phyloP scores from a whole-genome alignment of 2,888 invertebrate species.

The Galerucella nymphaeae region DNA sequence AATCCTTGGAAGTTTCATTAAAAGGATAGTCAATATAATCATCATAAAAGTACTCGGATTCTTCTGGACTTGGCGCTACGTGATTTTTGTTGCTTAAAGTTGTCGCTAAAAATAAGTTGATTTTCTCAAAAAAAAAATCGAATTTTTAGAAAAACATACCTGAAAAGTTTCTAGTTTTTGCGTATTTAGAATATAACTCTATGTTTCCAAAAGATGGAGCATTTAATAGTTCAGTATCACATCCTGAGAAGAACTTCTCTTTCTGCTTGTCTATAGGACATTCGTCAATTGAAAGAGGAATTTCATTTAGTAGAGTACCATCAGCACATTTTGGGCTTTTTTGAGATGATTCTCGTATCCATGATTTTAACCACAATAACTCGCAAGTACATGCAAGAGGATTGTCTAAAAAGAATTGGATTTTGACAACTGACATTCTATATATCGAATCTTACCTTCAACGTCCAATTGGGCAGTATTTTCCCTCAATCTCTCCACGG shows the following conservation, averaged over 20 bases:
- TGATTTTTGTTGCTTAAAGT: slow-evolving; percentile 62
- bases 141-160: slow-evolving; percentile 56
- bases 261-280: slow-evolving; percentile 68
- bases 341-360: slow-evolving; percentile 80
- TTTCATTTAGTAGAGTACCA: slow-evolving; percentile 79
- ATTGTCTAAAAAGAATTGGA: slow-evolving; percentile 71
- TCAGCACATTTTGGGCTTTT: slow-evolving; percentile 84
- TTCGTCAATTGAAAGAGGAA: slow-evolving; percentile 76
- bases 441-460: slow-evolving; percentile 72
- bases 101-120: neutral
- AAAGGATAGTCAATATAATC: slow-evolving; percentile 84
- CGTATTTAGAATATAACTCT: slow-evolving; percentile 21
- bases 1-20: slow-evolving; percentile 66
- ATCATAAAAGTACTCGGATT: slow-evolving; percentile 85
- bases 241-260: slow-evolving; percentile 73
- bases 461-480: slow-evolving; percentile 87
- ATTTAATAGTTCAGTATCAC: slow-evolving; percentile 73
- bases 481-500: slow-evolving; percentile 79
- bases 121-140: neutral
- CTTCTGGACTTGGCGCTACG: slow-evolving; percentile 75
- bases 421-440: too few species aligned
- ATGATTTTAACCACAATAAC: slow-evolving; percentile 84
- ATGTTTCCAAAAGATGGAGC: slow-evolving; percentile 55
- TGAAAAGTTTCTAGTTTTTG: slow-evolving; percentile 68
- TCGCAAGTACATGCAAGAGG: slow-evolving; percentile 86